Evolutionary conservation across 2,888 invertebrate genomes (phyloP), one percentile per base, ranked within the genome.

Genomic region (Caenorhabditis virilis): DNA sequence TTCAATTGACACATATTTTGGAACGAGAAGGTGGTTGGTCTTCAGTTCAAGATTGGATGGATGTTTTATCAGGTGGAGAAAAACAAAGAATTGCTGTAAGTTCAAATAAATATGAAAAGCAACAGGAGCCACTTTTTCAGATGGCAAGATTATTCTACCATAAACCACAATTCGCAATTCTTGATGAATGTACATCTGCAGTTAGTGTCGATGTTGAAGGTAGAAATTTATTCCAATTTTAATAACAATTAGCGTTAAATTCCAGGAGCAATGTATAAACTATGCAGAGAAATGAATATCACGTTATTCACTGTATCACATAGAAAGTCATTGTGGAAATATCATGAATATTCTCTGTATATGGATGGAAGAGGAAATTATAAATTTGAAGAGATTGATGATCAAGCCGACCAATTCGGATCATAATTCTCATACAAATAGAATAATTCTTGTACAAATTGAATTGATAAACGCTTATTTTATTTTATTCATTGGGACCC

Each of bases 241-340:
- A 18, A 20, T n/a, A 39, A 39, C 6, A 6, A 9, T 6, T 7
- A 39, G 15, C 15, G 6, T 39, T 11, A 39, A 39, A 39, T 56
- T 71, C 35, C 48, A 72, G 72, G 74, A 20, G 72, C 73, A 25
- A 76, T 76, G 75, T 76, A 76, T 33, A 59, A 62, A n/a, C 22
- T 69, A 23, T 76, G 75, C 45, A 69, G 75, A n/a, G 89, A 89
- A 77, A 89, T 90, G 83, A 94, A 93, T 45, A 95, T 97, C 80
- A 95, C 95, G 0, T 87, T 98, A 26, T 87, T 98, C 41, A 97
- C 97, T 41, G 95, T 98, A 80, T 95, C 95, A 0, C 97, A 98
- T 85, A 87, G 97, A 35, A 94, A 95, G 53, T 59, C 68, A 30
- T 57, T 76, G 9, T 74, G 71, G 74, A 68, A 68, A 30, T 78